These are phyloP conservation scores for Podarcis lilfordi DNA, from an alignment of 2,797 vertebrate genomes.

Conservation along the genomic window DNA sequence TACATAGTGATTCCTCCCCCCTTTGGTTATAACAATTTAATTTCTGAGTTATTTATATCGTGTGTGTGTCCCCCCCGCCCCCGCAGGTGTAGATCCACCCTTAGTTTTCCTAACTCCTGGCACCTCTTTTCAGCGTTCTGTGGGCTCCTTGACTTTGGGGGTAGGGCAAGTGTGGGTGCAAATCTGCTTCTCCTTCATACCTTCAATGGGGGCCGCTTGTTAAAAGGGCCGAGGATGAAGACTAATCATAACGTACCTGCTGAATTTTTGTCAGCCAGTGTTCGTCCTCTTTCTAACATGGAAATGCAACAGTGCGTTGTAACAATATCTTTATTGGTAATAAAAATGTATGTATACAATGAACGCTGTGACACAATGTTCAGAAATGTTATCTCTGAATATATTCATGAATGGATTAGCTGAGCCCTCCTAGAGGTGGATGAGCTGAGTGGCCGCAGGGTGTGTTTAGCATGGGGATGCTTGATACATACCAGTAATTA, in stretches of 20 bases:
- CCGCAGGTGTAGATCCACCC: too few species aligned
- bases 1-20: too few species aligned
- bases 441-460: conserved; percentile 10
- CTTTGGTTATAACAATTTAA: too few species aligned
- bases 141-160: background rate
- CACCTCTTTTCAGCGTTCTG: background rate
- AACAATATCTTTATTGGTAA: background rate
- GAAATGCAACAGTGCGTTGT: background rate
- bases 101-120: background rate
- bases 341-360: background rate
- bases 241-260: background rate
- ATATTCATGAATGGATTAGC: conserved; percentile 2
- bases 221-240: background rate
- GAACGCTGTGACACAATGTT: background rate
- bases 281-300: background rate
- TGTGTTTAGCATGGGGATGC: conserved; percentile 4
- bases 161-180: background rate
- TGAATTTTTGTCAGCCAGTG: background rate
- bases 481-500: background rate
- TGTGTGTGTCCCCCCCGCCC: too few species aligned
- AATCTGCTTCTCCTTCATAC: background rate
- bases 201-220: background rate
- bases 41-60: too few species aligned
- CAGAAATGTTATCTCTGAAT: background rate
- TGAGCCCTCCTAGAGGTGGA: conserved; percentile 8